Evolutionary conservation across 2,888 invertebrate species (phyloP).

Genomic region (Apomyelois bistriatella): DNA sequence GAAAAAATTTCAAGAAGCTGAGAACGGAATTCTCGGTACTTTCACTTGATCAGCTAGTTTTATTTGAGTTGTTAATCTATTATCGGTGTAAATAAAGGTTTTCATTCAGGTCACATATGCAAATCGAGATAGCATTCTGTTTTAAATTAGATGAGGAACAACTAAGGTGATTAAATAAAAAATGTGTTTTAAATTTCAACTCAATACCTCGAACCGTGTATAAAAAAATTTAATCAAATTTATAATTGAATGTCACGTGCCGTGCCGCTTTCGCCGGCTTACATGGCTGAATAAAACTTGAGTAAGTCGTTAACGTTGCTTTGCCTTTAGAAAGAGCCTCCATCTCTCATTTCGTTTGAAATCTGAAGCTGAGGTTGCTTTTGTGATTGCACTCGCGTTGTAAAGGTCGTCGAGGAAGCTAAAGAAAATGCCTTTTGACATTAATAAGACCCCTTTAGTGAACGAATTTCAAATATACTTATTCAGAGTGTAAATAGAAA

Average conservation of each 20-base stretch:
- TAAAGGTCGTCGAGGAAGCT: conserved; percentile 35
- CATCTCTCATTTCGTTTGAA: conserved; percentile 55
- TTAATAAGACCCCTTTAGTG: conserved; percentile 31
- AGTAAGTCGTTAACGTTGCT: conserved; percentile 60
- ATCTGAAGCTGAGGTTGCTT: conserved; percentile 38
- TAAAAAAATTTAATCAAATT: conserved; percentile 56
- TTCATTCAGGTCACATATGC: too few relatives aligned
- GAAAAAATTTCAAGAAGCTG: too few relatives aligned
- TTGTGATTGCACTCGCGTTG: conserved; percentile 41
- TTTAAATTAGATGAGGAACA: too few relatives aligned
- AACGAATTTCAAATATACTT: conserved; percentile 6
- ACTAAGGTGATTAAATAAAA: neutral
- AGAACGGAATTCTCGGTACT: too few relatives aligned
- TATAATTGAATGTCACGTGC: conserved; percentile 64
- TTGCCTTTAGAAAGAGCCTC: conserved; percentile 58
- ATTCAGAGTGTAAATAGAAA: neutral
- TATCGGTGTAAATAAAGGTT: too few relatives aligned
- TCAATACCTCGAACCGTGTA: conserved; percentile 14
- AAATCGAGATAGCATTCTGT: too few relatives aligned
- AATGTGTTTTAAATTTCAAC: neutral
- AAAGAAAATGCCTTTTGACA: conserved; percentile 33
- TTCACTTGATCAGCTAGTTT: too few relatives aligned
- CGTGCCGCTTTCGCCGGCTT: conserved; percentile 39
- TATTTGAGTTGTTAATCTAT: too few relatives aligned
- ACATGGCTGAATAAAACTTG: conserved; percentile 62